Percentiles rank a stretch among this genome's conserved stretches.
Conservation (phyloP, 2,113 vertebrate genomes). For the Percina caprodes region DNA sequence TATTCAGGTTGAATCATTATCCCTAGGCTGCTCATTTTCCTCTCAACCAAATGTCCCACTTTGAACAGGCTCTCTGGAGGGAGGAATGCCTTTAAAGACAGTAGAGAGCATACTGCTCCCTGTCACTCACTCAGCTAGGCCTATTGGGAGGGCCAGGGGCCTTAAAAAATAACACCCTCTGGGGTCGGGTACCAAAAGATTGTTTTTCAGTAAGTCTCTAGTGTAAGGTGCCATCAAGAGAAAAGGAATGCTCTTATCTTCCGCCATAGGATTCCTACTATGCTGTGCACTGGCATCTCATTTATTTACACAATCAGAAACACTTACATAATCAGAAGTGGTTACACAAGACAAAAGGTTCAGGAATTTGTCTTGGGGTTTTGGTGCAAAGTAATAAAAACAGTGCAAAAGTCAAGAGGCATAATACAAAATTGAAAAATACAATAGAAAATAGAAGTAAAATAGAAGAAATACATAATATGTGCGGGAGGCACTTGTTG, state of each 20-base stretch:
- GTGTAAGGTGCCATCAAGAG: not conserved
- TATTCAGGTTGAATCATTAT: not conserved
- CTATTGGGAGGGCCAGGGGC: not conserved
- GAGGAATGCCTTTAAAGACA: not conserved
- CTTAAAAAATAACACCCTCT: not conserved
- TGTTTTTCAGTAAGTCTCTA: not conserved
- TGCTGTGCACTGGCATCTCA: not conserved
- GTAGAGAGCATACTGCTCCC: not conserved
- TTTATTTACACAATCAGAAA: not conserved
- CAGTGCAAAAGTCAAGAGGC: not conserved
- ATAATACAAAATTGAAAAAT: not conserved
- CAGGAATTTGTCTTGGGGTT: not conserved
- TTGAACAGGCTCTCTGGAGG: not conserved
- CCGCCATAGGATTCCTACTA: too few relatives aligned
- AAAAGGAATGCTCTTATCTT: not conserved
- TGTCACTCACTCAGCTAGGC: constrained; percentile 28
- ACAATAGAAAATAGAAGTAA: not conserved
- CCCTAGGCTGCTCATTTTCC: not conserved
- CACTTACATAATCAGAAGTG: too few relatives aligned
- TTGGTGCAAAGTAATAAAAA: not conserved
- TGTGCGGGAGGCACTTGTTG: too few relatives aligned
- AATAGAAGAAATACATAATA: not conserved
- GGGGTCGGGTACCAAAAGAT: not conserved
- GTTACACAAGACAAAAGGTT: too few relatives aligned
- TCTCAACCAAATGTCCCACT: not conserved